Evolutionary conservation across 2,888 invertebrate genomes (phyloP), one percentile per base, ranked within the genome.

Genomic region (Cheilosia grossa): DNA sequence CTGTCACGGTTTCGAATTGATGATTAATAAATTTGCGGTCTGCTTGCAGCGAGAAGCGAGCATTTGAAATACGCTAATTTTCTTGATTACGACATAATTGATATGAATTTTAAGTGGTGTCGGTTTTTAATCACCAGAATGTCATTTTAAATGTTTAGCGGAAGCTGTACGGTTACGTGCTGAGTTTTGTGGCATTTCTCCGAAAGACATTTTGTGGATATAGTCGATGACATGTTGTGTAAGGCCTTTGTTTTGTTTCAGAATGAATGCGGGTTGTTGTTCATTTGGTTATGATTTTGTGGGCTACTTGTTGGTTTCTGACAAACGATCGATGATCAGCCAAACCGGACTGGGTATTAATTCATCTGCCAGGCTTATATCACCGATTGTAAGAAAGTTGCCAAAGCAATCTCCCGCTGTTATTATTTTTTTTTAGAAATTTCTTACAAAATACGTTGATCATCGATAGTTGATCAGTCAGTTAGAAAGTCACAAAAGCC

Each of bases 1-100:
- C 67, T 47, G 67, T 67, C 59, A 53, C 53, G 24, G 30, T 27
- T 53, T 44, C 42, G 61, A 69, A 61, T 67, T 77, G 67, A 69
- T 77, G 77, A 77, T 47, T 69, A 77, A 77, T 67, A 66, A 75
- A 61, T 77, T 61, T 77, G 67, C 44, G 61, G 53, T 61, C 37
- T 17, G 30, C 30, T 24, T 66, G 17, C 42, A 19, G 21, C 19
- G 42, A 61, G 40, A 27, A 17, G 27, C 24, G 24, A 21, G 51
- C 19, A 59, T 58, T 58, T 19, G 24, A 59, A 27, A 58, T 61
- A 58, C 21, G 37, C 37, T 51, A 67, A 59, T 67, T 51, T 66
- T 58, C 59, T 75, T 67, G 58, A 75, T 66, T 67, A 53, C 33
- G 51, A 47, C 61, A 53, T 69, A 77, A 75, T 66, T 58, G 67